Evolutionary conservation across 2,888 invertebrate genomes (phyloP).

Genomic region (Gymnocheta viridis): DNA sequence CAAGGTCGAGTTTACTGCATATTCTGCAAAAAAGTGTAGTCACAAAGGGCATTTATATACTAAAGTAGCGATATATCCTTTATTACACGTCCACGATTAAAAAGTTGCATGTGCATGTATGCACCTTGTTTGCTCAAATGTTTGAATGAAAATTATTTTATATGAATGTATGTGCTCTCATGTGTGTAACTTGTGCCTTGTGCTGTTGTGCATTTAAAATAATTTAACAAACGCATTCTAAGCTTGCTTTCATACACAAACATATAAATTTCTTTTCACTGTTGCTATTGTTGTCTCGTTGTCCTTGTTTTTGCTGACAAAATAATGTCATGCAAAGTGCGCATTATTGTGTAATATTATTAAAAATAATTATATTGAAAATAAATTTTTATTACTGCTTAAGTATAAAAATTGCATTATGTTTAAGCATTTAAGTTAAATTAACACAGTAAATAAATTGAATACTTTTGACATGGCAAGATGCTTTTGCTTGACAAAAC

Average conservation of each 20-base stretch:
- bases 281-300: neutral
- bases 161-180: neutral
- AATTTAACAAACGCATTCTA: neutral
- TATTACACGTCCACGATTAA: neutral
- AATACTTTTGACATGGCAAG: neutral
- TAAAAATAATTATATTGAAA: slow-evolving; percentile 63
- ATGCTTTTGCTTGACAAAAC: too few species aligned
- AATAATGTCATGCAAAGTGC: slow-evolving; percentile 54
- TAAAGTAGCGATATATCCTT: too few species aligned
- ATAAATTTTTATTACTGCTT: slow-evolving; percentile 53
- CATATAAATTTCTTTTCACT: neutral
- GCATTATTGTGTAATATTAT: slow-evolving; percentile 48
- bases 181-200: neutral
- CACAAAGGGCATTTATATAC: too few species aligned
- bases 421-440: slow-evolving; percentile 11
- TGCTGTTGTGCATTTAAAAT: neutral
- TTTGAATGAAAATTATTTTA: neutral
- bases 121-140: neutral
- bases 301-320: slow-evolving; percentile 8
- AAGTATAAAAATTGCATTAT: slow-evolving; percentile 41
- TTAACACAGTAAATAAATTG: slow-evolving; percentile 7
- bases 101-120: neutral
- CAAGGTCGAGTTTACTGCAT: too few species aligned
- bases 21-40: too few species aligned
- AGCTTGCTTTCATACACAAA: neutral